Conservation (phyloP, 2,113 vertebrate species). For the Danio rerio region GRCz12tu NC_133197.1:12347501-12348000, state of each 20-base stretch:
- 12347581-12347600: constrained; percentile 94
- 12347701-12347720: not conserved
- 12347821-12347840: constrained; percentile 91
- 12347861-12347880: constrained; percentile 99
- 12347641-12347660: not conserved
- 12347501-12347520: constrained; percentile 98
- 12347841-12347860: constrained; percentile 93
- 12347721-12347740: not conserved
- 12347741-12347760: not conserved
- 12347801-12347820: constrained; percentile 51
- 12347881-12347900: constrained; percentile 99
- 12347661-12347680: not conserved
- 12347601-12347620: constrained; percentile 84
- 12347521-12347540: constrained; percentile 99
- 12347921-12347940: constrained; percentile 76
- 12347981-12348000: constrained; percentile 24
- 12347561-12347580: constrained; percentile 99
- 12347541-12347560: constrained; percentile 99
- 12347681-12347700: not conserved
- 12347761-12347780: not conserved
- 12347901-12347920: constrained; percentile 99
- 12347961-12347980: constrained; percentile 67
- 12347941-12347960: constrained; percentile 61
- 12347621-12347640: not conserved
- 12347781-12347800: not conserved